Conservation (phyloP, 53 echinoderm and acorn worm genomes). For the Paelopatides confundens region DNA sequence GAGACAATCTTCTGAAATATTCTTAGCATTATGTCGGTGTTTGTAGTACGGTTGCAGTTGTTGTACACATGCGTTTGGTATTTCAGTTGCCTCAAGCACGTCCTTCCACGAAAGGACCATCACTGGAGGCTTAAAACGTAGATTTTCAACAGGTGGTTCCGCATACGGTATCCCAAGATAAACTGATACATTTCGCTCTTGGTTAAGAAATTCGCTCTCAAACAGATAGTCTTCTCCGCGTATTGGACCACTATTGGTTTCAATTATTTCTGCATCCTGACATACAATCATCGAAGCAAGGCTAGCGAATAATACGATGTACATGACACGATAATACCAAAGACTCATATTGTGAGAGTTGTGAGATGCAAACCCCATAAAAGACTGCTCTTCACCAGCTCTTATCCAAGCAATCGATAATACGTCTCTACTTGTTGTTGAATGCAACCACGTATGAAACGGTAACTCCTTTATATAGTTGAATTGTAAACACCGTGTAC, state of each 20-base stretch:
- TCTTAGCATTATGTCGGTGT: conserved; percentile 64
- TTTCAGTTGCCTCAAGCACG: conserved; percentile 65
- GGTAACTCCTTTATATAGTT: no score
- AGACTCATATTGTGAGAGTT: no score
- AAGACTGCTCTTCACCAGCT: no score
- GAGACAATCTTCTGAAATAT: conserved; percentile 87
- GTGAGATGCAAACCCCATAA: no score
- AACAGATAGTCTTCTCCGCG: neutral
- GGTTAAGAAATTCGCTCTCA: neutral
- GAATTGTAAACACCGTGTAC: no score
- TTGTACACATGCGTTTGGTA: conserved; percentile 72
- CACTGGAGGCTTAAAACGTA: conserved; percentile 68
- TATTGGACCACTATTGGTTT: neutral
- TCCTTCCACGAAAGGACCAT: conserved; percentile 59
- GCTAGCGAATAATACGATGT: no score
- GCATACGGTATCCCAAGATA: conserved; percentile 90
- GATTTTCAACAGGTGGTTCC: conserved; percentile 67
- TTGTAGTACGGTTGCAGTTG: conserved; percentile 49
- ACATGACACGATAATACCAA: no score
- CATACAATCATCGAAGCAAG: no score
- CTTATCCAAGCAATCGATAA: no score
- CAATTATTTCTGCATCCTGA: neutral
- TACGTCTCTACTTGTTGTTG: no score
- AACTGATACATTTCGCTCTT: conserved; percentile 47
- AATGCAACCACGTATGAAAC: no score